Evolutionary conservation across 2,113 vertebrate species (phyloP).

Genomic region (Daubentonia madagascariensis): DNA sequence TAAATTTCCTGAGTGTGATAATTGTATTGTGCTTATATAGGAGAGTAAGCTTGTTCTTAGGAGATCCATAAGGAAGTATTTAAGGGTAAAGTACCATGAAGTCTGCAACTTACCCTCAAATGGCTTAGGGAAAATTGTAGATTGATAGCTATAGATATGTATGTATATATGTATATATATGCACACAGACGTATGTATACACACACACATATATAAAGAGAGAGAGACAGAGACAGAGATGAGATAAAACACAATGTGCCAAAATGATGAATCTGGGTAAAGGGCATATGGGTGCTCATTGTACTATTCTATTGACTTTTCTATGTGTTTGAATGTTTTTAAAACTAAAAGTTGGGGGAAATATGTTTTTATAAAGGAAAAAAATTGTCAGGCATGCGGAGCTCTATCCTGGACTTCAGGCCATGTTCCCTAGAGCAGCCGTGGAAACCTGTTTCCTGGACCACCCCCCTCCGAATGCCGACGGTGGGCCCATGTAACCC

Average conservation of each 20-base stretch:
- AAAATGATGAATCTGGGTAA: not conserved
- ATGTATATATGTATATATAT: not conserved
- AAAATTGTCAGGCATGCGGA: not conserved
- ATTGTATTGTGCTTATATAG: not conserved
- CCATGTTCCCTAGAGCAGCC: not conserved
- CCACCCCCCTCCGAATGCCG: not conserved
- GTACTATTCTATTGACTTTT: not conserved
- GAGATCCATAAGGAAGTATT: not conserved
- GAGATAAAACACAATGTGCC: not conserved
- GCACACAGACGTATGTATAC: not conserved
- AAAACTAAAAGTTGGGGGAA: not conserved
- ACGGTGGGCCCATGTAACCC: fast-evolving
- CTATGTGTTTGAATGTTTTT: not conserved
- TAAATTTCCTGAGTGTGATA: not conserved
- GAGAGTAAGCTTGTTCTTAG: not conserved
- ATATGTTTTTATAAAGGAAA: not conserved
- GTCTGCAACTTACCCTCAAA: not conserved
- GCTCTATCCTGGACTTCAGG: not conserved
- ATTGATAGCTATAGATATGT: not conserved
- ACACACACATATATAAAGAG: not conserved
- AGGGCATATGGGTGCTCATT: not conserved
- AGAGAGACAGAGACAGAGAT: not conserved
- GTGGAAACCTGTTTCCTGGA: not conserved
- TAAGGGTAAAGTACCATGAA: not conserved
- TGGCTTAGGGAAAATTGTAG: not conserved